Base-by-base conservation (phyloP, 2,113 vertebrate species). In the Dromiciops gliroides region DNA sequence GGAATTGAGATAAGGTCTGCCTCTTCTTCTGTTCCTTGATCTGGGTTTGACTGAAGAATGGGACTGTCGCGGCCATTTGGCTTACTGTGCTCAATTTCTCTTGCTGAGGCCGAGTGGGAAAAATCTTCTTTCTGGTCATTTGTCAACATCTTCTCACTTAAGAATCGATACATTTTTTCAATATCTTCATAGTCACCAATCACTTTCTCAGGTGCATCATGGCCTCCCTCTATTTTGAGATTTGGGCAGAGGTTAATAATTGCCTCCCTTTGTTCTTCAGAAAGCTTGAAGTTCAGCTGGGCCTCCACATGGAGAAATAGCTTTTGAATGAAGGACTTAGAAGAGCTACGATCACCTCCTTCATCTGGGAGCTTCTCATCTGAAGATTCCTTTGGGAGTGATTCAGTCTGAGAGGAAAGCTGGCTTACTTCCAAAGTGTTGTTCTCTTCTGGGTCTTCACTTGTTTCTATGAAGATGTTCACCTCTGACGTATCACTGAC, bases 261-360 rank as follows among this genome's bases (percentile, higher is more conserved):
- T 26, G 75, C 89, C 31, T 97, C 67, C 91, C 98, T 98, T 91
- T 98, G 97, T 93, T 98, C 93, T 95, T 96, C 53, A 90, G 98
- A 97, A 94, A 99, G 95, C 10, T 91, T 92, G 60, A 97, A 95
- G 97, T 98, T 98, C 97, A 99, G 97, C 52, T 96, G 97, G 1
- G 98, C 98, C 28, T 96, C 97, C 11, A 98, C 98, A 23, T 83
- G 89, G 91, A 98, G 96, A 97, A 99, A 99, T 96, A 99, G 97
- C 99, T 99, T 96, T 89, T 92, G 93, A 51, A 95, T 53, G 92
- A 51, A 28, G 48, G 91, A 91, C 49, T 94, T 90, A 75, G 37
- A 19, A 19, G 93, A 31, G 9, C 48, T 37, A 89, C 50, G 50
- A 52, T 23, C 10, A 11, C 12, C 10, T 88, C 50, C 49, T 89